Evolutionary conservation across 1,140 invertebrate species (phyloP), one percentile per base, ranked within the genome.

Genomic region (Spodoptera litura): DNA sequence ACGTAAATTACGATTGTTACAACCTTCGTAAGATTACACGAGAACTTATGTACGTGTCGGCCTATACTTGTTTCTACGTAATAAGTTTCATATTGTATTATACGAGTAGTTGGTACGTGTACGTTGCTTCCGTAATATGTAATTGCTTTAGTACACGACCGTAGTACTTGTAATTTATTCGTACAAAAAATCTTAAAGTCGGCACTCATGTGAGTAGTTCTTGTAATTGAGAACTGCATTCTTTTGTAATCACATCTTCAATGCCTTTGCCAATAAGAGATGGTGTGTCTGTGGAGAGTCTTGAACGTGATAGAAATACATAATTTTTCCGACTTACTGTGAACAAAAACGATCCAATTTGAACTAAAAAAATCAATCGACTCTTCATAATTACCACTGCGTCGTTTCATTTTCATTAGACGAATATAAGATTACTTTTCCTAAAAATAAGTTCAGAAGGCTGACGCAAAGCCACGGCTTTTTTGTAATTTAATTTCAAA

Each of bases 51-150:
- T 81, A 83, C 78, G 58, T 55, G 73, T 70, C 15, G 62, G 9
- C 53, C 44, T 62, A 70, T 66, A 62, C 61, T 59, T n/a, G 64
- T 27, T 64, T 82, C 51, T 13, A 82, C 82, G 85, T 87, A 85
- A 85, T 85, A 84, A 83, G 82, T 85, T 84, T 80, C 79, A 72
- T 85, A 84, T 78, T 68, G 73, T 58, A 80, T 44, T 44, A 44
- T 44, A 20, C 20, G 20, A 20, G 20, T 20, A 44, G 38, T 6
- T 8, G 9, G 38, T 44, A 44, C 38, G 38, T 44, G 70, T 78
- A 78, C 70, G 83, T 83, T 81, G 84, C 83, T 88, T 88, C 87
- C 87, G 87, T 79, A 83, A 79, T 78, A 76, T 74, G 78, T 85
- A 84, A 88, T 88, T 85, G 80, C 70, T 70, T 74, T 55, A 68